Evolutionary conservation across 2,888 invertebrate genomes (phyloP).

Genomic region (Drosophila ezoana): DNA sequence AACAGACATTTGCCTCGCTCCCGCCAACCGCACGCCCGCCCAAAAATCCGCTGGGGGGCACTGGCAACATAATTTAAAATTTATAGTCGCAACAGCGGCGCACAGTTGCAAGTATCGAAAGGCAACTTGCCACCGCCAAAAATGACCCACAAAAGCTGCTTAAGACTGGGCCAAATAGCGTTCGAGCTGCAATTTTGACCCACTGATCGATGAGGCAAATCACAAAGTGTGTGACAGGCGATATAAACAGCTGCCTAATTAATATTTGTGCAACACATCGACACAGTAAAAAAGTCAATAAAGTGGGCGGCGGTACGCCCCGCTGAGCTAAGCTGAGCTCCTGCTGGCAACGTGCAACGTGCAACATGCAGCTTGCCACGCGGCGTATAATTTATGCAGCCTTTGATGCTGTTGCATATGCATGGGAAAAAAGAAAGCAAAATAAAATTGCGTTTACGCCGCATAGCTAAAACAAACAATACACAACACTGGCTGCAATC

Average conservation of each 20-base stretch:
- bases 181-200: slow-evolving; percentile 40
- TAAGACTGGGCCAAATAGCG: slow-evolving; percentile 22
- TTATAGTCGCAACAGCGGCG: slow-evolving; percentile 45
- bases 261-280: slow-evolving; percentile 43
- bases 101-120: slow-evolving; percentile 10
- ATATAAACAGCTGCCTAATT: slow-evolving; percentile 43
- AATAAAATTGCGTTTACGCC: slow-evolving; percentile 41
- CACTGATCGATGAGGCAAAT: slow-evolving; percentile 54
- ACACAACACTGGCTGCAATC: slow-evolving; percentile 4
- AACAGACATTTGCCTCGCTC: slow-evolving; percentile 13
- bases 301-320: slow-evolving; percentile 24
- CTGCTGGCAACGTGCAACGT: slow-evolving; percentile 36
- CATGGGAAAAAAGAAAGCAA: slow-evolving; percentile 37
- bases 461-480: slow-evolving; percentile 16
- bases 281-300: slow-evolving; percentile 42
- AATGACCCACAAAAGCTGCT: slow-evolving; percentile 59
- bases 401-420: slow-evolving; percentile 74
- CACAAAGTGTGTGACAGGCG: slow-evolving; percentile 26
- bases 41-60: slow-evolving; percentile 51
- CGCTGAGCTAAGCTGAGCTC: slow-evolving; percentile 21
- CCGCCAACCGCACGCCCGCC: not conserved
- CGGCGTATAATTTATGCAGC: slow-evolving; percentile 76
- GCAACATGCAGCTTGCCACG: slow-evolving; percentile 36
- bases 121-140: slow-evolving; percentile 18
- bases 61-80: slow-evolving; percentile 72